Evolutionary conservation across 2,113 vertebrate species (phyloP).

Genomic region (Pygoscelis antarcticus): DNA sequence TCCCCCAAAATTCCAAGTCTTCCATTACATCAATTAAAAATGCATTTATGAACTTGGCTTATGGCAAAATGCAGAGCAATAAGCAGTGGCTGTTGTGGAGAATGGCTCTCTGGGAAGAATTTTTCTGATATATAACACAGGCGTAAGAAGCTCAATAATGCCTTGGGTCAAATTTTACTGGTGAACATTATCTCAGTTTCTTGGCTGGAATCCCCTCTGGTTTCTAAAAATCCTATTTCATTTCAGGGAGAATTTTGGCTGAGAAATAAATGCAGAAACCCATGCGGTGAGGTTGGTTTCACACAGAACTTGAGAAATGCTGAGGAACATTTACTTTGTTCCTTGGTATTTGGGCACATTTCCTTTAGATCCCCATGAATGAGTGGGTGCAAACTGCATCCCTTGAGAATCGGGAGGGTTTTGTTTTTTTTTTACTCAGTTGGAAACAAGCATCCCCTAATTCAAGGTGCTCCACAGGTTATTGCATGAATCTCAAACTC

Average conservation of each 20-base stretch:
- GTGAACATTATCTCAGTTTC: neutral
- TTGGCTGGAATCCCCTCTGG: neutral
- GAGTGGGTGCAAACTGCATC: neutral
- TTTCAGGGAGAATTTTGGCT: neutral
- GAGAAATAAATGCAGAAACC: neutral
- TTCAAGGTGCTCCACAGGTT: neutral
- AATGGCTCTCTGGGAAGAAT: neutral
- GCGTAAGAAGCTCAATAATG: neutral
- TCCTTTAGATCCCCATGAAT: neutral
- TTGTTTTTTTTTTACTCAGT: neutral
- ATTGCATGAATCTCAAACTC: neutral
- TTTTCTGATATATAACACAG: neutral
- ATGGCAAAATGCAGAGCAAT: neutral
- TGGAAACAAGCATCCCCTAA: neutral
- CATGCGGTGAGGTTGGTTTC: neutral
- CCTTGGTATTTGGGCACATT: neutral
- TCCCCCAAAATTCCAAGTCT: accelerated
- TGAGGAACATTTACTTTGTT: neutral
- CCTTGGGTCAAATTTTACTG: conserved; percentile 17
- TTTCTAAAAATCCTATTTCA: neutral
- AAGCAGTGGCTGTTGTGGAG: neutral
- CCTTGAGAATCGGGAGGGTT: accelerated
- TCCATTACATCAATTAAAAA: conserved; percentile 26
- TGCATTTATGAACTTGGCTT: neutral
- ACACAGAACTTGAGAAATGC: neutral